Conservation (phyloP, 2,797 vertebrate species). For the Ataeniobius toweri region DNA sequence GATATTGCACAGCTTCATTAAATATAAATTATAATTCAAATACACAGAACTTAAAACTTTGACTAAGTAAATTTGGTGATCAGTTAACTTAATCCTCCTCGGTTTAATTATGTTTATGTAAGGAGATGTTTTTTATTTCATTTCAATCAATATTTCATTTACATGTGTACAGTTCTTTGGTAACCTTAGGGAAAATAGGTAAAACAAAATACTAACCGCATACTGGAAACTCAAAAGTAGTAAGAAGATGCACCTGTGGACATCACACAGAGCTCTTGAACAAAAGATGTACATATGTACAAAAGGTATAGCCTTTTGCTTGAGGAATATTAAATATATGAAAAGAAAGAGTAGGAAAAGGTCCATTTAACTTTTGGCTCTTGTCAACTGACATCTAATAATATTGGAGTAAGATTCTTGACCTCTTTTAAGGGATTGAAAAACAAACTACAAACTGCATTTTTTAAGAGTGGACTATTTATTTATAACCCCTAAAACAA, state of each 20-base stretch:
- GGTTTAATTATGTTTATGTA: not conserved
- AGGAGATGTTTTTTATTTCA: not conserved
- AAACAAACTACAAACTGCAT: not conserved
- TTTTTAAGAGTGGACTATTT: not conserved
- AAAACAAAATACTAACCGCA: no score
- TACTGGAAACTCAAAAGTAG: not conserved
- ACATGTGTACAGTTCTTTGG: not conserved
- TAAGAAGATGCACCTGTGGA: not conserved
- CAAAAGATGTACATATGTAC: no score
- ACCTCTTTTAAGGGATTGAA: not conserved
- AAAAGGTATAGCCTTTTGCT: not conserved
- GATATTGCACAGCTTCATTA: no score
- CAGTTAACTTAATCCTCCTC: not conserved
- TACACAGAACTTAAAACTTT: not conserved
- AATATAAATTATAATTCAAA: no score
- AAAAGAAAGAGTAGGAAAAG: not conserved
- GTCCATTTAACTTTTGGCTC: not conserved
- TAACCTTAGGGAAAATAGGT: not conserved
- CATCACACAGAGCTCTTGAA: not conserved
- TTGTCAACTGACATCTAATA: not conserved
- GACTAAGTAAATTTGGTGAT: not conserved
- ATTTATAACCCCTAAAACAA: not conserved
- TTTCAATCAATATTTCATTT: not conserved
- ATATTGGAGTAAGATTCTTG: not conserved
- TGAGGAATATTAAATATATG: not conserved